Percentiles rank a stretch among this genome's conserved stretches.
Evolutionary conservation across 1,140 invertebrate species (phyloP).

Genomic region (Drosophila murphyi): DNA sequence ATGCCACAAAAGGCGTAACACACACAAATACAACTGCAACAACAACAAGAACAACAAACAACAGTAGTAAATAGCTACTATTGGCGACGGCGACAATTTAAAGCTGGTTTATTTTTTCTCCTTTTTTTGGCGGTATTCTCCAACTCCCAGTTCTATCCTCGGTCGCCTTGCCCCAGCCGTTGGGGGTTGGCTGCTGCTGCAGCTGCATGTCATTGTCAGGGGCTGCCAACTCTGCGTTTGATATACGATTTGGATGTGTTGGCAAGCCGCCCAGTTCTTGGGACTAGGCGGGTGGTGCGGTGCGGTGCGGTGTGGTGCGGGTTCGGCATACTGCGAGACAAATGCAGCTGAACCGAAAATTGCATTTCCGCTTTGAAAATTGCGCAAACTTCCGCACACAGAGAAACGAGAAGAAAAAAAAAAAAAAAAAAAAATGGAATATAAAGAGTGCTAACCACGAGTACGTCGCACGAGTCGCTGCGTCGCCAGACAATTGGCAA

Average conservation of each 20-base stretch:
- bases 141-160: neutral
- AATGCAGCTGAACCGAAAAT: conserved; percentile 79
- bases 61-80: conserved; percentile 26
- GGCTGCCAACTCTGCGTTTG: conserved; percentile 77
- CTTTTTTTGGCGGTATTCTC: conserved; percentile 14
- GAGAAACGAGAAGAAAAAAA: conserved; percentile 11
- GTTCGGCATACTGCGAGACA: conserved; percentile 62
- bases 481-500: conserved; percentile 77
- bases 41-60: conserved; percentile 26
- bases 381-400: conserved; percentile 71
- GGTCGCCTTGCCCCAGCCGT: conserved; percentile 24
- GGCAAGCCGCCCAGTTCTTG: conserved; percentile 70
- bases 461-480: conserved; percentile 41
- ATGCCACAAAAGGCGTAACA: conserved; percentile 75
- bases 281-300: conserved; percentile 9
- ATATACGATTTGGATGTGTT: conserved; percentile 81
- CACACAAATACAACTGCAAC: conserved; percentile 40
- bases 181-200: conserved; percentile 42
- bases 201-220: conserved; percentile 78
- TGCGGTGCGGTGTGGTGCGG: neutral
- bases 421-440: conserved; percentile 16
- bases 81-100: conserved; percentile 44
- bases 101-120: conserved; percentile 31
- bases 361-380: conserved; percentile 80
- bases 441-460: conserved; percentile 51